phyloP scores from a whole-genome alignment of 2,797 vertebrate genomes.

The Sebastes hubbsi region DNA sequence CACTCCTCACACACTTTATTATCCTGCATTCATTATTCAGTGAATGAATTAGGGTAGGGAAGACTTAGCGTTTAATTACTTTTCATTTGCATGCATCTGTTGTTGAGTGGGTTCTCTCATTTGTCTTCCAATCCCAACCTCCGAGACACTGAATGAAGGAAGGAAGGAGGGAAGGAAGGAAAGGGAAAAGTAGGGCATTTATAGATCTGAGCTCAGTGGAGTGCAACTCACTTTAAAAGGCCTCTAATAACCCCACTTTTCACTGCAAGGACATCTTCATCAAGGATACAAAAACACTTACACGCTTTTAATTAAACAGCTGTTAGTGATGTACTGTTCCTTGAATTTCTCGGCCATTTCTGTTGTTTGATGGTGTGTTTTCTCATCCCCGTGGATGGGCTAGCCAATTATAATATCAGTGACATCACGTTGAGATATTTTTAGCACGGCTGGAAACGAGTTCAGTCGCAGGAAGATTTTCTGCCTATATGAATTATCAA shows the following conservation, averaged over 20 bases:
- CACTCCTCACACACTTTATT: background rate
- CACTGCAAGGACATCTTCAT: slow-evolving; percentile 20
- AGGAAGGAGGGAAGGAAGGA: slow-evolving; percentile 18
- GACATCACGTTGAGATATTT: background rate
- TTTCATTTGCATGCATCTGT: slow-evolving; percentile 61
- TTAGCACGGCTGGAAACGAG: background rate
- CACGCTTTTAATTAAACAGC: background rate
- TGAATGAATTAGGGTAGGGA: slow-evolving; percentile 9
- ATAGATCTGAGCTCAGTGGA: slow-evolving; percentile 9
- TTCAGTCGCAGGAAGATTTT: background rate
- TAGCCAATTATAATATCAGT: background rate
- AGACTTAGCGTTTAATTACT: slow-evolving; percentile 55
- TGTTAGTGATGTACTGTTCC: background rate
- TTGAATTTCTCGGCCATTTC: background rate
- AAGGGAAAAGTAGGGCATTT: slow-evolving; percentile 31
- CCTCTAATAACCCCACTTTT: slow-evolving; percentile 30
- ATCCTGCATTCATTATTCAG: slow-evolving; percentile 47
- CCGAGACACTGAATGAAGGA: background rate
- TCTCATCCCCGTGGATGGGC: background rate
- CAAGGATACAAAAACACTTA: slow-evolving; percentile 10
- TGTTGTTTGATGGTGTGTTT: background rate
- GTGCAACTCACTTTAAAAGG: slow-evolving; percentile 10
- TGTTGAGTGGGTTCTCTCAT: slow-evolving; percentile 34
- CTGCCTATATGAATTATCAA: slow-evolving; percentile 7
- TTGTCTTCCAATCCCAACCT: slow-evolving; percentile 25